A percentile compares a stretch with the other conserved stretches of the same genome.
phyloP scores from a whole-genome alignment of 2,888 invertebrate genomes.

The Lucinisca nassula region DNA sequence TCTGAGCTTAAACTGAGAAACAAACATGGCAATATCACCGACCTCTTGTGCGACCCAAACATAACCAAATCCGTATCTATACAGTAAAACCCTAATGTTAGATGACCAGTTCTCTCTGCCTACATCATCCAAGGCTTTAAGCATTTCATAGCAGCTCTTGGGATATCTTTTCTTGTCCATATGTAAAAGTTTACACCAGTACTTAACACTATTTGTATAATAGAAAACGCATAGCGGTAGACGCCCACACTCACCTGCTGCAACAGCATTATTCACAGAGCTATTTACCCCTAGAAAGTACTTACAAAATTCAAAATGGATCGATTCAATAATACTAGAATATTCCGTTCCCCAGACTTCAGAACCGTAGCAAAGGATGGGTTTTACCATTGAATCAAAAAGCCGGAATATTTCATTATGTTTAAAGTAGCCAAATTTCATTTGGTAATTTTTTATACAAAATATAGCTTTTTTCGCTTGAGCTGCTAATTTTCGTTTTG shows the following conservation, averaged over 20 bases:
- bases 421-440: slow-evolving; percentile 8
- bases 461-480: slow-evolving; percentile 15
- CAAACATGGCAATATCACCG: background rate
- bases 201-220: slow-evolving; percentile 10
- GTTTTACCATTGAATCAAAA: slow-evolving; percentile 18
- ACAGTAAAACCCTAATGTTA: background rate
- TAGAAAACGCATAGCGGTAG: slow-evolving; percentile 8
- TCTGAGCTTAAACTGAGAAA: background rate
- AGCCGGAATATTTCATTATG: slow-evolving; percentile 6
- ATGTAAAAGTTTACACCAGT: slow-evolving; percentile 21
- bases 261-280: slow-evolving; percentile 27
- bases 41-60: slow-evolving; percentile 6
- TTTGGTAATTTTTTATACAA: background rate
- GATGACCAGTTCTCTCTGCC: slow-evolving; percentile 11
- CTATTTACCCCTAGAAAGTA: slow-evolving; percentile 12
- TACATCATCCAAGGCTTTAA: background rate
- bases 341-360: slow-evolving; percentile 17
- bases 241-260: slow-evolving; percentile 40
- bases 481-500: background rate
- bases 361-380: slow-evolving; percentile 8
- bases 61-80: slow-evolving; percentile 11
- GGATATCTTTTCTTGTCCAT: background rate
- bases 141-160: slow-evolving; percentile 7
- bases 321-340: background rate
- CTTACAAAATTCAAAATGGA: slow-evolving; percentile 44